Percentiles rank a stretch among this genome's conserved stretches.
Evolutionary conservation across 2,113 vertebrate species (phyloP).

Genomic region (Camelus bactrianus): DNA sequence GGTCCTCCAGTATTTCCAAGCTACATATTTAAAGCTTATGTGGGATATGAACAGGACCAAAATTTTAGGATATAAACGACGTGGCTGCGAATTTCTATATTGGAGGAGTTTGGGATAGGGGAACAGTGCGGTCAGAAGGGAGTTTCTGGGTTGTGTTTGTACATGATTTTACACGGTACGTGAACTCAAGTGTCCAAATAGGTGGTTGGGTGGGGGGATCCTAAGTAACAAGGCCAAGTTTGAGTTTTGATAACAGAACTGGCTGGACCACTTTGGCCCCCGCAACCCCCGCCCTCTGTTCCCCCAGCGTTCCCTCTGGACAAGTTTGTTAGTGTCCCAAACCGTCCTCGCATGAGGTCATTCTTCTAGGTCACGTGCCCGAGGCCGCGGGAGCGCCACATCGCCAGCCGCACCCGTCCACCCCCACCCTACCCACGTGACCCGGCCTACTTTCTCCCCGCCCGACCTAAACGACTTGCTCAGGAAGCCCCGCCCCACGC

Average conservation of each 20-base stretch:
- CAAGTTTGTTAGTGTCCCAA: not conserved
- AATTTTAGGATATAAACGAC: not conserved
- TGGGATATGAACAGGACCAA: not conserved
- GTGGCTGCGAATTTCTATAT: not conserved
- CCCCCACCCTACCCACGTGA: constrained; percentile 64
- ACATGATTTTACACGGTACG: not conserved
- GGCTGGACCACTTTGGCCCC: not conserved
- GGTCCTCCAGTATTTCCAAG: not conserved
- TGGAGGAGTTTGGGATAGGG: not conserved
- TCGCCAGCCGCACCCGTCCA: not conserved
- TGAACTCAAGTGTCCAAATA: not conserved
- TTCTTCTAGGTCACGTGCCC: not conserved
- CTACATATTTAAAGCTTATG: not conserved
- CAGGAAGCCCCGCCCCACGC: constrained; percentile 61
- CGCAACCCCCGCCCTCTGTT: not conserved
- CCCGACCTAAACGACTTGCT: not conserved
- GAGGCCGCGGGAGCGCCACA: not conserved
- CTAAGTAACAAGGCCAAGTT: not conserved
- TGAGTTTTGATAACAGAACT: not conserved
- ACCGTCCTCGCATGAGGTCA: constrained; percentile 45
- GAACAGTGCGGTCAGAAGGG: not conserved
- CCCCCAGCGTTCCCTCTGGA: not conserved
- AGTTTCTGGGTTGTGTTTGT: not conserved
- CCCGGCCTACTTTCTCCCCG: constrained; percentile 56
- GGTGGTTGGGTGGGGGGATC: not conserved